Percentiles rank a stretch among this genome's conserved stretches.
Evolutionary conservation across 2,113 vertebrate genomes (phyloP).

Genomic region (Paratilapia polleni): DNA sequence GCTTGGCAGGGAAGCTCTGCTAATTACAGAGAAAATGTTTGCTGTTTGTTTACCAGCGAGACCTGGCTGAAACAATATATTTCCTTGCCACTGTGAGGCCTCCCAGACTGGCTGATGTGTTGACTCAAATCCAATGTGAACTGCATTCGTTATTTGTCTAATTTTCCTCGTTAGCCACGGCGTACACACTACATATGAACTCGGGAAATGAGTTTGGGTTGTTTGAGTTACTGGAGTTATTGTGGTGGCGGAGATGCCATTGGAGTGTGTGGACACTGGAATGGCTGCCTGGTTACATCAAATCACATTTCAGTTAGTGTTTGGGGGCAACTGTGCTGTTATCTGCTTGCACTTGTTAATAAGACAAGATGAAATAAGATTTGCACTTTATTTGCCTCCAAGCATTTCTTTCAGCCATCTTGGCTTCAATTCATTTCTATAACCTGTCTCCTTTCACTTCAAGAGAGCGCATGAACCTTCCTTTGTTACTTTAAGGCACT

Average conservation of each 20-base stretch:
- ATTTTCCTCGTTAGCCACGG: conserved; percentile 59
- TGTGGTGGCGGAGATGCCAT: conserved; percentile 27
- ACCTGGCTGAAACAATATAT: conserved; percentile 50
- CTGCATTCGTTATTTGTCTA: conserved; percentile 55
- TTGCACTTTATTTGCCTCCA: conserved; percentile 48
- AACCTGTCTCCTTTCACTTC: conserved; percentile 46
- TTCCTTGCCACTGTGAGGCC: conserved; percentile 29
- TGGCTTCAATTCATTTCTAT: conserved; percentile 33
- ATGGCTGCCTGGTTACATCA: conserved; percentile 51
- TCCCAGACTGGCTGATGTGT: conserved; percentile 45
- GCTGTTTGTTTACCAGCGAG: conserved; percentile 54
- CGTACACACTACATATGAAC: conserved; percentile 21
- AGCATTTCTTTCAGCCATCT: conserved; percentile 53
- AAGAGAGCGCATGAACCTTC: background rate
- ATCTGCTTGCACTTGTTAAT: conserved; percentile 48
- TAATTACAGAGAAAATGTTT: conserved; percentile 61
- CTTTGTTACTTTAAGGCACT: conserved; percentile 52
- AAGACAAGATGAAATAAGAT: conserved; percentile 61
- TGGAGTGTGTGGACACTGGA: conserved; percentile 38
- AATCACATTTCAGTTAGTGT: conserved; percentile 52
- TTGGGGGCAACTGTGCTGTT: conserved; percentile 15
- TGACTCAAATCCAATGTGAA: conserved; percentile 55
- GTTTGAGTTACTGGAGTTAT: conserved; percentile 13
- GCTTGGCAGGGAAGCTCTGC: conserved; percentile 33
- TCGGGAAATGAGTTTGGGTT: conserved; percentile 36